A percentile compares a stretch with the other conserved stretches of the same genome.
These are phyloP conservation scores for Coenonympha glycerion DNA, from an alignment of 2,888 invertebrate genomes.

Conservation along the genomic window DNA sequence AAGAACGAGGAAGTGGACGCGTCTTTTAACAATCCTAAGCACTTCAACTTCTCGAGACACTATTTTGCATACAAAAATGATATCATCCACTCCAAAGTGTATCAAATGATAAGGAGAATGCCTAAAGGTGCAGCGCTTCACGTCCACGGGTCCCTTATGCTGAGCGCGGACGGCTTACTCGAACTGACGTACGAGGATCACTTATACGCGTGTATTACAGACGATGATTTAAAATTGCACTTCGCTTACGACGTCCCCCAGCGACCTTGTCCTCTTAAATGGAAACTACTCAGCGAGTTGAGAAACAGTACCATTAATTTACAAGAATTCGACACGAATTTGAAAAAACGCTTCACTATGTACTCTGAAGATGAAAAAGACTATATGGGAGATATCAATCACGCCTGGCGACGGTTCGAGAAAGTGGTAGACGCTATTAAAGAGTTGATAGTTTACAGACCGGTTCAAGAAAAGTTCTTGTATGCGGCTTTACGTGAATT, in stretches of 20 bases:
- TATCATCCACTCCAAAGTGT: conserved; percentile 79
- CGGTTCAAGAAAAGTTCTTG: conserved; percentile 78
- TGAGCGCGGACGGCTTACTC: conserved; percentile 76
- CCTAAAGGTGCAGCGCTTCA: conserved; percentile 87
- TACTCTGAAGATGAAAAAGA: conserved; percentile 40
- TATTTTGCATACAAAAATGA: conserved; percentile 77
- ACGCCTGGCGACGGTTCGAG: conserved; percentile 77
- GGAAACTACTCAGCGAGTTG: conserved; percentile 69
- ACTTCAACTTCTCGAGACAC: conserved; percentile 79
- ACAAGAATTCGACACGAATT: conserved; percentile 64
- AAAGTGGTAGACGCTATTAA: conserved; percentile 68
- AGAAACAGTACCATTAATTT: conserved; percentile 60
- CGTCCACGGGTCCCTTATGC: conserved; percentile 79
- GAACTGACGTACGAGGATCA: conserved; percentile 78
- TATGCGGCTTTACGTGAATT: conserved; percentile 78
- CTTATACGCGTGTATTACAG: conserved; percentile 72
- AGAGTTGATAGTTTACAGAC: conserved; percentile 77
- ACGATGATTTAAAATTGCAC: conserved; percentile 46
- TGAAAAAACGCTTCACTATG: conserved; percentile 74
- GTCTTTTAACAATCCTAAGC: conserved; percentile 61
- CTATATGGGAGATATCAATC: conserved; percentile 67
- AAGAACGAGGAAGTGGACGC: conserved; percentile 71
- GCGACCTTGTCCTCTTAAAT: conserved; percentile 54
- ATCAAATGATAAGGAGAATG: conserved; percentile 78
- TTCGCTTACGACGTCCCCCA: conserved; percentile 50